Percentiles rank a stretch among this genome's conserved stretches.
phyloP scores from a whole-genome alignment of 2,113 vertebrate species.

The Protobothrops flavoviridis region DNA sequence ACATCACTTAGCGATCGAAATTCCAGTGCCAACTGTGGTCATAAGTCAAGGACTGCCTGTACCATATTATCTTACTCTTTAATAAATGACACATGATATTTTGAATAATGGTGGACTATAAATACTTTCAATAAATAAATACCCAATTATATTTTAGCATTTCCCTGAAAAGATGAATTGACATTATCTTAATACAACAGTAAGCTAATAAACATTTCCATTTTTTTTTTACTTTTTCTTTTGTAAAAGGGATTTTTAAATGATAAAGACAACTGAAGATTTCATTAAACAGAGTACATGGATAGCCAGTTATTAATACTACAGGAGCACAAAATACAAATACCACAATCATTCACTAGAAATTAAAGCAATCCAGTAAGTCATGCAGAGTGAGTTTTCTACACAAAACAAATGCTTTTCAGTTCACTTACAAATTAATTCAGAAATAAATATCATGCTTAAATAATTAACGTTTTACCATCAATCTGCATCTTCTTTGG shows the following conservation, averaged over 20 bases:
- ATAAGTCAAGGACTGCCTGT: neutral
- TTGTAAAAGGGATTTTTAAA: neutral
- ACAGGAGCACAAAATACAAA: neutral
- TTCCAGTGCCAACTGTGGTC: neutral
- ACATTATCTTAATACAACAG: neutral
- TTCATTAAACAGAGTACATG: neutral
- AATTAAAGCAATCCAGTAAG: constrained; percentile 12
- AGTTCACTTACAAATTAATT: constrained; percentile 9
- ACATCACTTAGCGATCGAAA: neutral
- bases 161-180: neutral
- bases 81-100: neutral
- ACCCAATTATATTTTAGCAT: neutral
- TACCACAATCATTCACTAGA: neutral
- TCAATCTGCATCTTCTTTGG: constrained; percentile 96
- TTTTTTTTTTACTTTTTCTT: neutral
- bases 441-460: constrained; percentile 35
- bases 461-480: constrained; percentile 72
- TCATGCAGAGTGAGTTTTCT: constrained; percentile 62
- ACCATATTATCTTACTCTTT: neutral
- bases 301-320: constrained; percentile 1
- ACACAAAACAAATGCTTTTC: neutral
- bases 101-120: neutral
- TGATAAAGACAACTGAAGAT: neutral
- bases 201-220: neutral
- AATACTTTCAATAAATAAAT: neutral